A percentile compares a stretch with the other conserved stretches of the same genome.
These are phyloP conservation scores for Saccopteryx leptura DNA, from an alignment of 2,113 vertebrate species.

Conservation along the genomic window DNA sequence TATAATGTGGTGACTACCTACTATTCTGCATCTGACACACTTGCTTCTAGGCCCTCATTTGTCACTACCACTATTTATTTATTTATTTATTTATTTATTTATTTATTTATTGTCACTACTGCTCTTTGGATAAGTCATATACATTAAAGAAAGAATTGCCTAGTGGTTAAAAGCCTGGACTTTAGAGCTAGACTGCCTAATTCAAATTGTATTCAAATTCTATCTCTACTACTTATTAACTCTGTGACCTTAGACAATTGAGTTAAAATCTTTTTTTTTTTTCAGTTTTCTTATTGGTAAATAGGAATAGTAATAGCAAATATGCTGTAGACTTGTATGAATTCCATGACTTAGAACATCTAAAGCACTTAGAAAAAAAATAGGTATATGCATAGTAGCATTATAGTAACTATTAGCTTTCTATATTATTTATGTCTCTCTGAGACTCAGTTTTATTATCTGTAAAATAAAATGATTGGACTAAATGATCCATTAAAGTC, in stretches of 20 bases:
- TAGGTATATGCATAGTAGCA: neutral
- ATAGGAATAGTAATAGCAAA: neutral
- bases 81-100: no score
- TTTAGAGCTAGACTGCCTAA: neutral
- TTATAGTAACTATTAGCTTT: neutral
- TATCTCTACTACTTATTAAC: neutral
- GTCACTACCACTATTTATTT: no score
- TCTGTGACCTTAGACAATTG: neutral
- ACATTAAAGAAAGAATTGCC: neutral
- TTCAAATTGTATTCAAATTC: conserved; percentile 29
- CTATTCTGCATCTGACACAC: neutral
- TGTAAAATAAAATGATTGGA: conserved; percentile 19
- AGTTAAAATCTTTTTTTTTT: neutral
- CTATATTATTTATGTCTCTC: conserved; percentile 8
- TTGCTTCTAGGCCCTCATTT: neutral
- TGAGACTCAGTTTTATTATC: conserved; percentile 13
- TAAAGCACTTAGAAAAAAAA: neutral
- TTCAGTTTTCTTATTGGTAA: neutral
- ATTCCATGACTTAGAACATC: conserved; percentile 3
- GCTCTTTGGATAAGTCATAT: neutral
- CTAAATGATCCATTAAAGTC: conserved; percentile 2
- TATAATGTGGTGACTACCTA: neutral
- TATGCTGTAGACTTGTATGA: neutral
- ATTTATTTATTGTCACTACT: neutral
- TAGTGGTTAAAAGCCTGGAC: neutral